Conservation (phyloP, 2,113 vertebrate genomes). For the Coptodon bakossiorum region DNA sequence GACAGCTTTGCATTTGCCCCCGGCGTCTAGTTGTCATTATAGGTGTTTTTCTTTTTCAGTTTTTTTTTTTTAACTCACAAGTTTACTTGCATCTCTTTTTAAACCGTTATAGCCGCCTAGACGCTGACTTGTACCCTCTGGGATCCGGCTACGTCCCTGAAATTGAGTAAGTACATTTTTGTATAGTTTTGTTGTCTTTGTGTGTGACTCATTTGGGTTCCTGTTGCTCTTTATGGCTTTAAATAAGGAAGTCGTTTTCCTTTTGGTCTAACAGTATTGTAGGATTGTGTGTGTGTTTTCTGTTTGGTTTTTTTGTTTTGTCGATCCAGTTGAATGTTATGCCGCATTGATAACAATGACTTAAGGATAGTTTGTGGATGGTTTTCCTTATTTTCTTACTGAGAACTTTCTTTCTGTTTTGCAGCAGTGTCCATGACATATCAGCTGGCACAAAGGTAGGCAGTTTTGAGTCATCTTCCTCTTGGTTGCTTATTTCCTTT, state of each 20-base stretch:
- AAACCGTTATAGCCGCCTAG: constrained; percentile 63
- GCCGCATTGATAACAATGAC: neutral
- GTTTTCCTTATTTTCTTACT: neutral
- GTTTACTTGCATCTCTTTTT: neutral
- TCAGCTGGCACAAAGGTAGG: constrained; percentile 99
- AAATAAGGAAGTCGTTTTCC: neutral
- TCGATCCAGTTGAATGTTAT: neutral
- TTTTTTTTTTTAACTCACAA: neutral
- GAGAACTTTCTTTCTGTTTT: constrained; percentile 7
- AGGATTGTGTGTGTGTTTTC: neutral
- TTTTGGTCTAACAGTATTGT: neutral
- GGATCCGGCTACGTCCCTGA: constrained; percentile 78
- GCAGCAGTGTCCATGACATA: constrained; percentile 98
- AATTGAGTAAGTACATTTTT: constrained; percentile 69
- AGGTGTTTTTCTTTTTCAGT: neutral
- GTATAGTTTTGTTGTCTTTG: neutral
- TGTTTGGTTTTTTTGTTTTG: neutral
- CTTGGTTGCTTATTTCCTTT: neutral
- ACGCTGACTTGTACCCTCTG: constrained; percentile 79
- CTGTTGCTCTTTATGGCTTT: neutral
- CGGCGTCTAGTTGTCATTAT: neutral
- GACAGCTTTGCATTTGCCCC: neutral
- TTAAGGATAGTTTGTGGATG: neutral
- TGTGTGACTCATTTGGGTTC: neutral
- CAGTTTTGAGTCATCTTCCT: neutral